These are phyloP conservation scores for Megaceryle torquata DNA, from an alignment of 2,113 vertebrate species.

Conservation along the genomic window DNA sequence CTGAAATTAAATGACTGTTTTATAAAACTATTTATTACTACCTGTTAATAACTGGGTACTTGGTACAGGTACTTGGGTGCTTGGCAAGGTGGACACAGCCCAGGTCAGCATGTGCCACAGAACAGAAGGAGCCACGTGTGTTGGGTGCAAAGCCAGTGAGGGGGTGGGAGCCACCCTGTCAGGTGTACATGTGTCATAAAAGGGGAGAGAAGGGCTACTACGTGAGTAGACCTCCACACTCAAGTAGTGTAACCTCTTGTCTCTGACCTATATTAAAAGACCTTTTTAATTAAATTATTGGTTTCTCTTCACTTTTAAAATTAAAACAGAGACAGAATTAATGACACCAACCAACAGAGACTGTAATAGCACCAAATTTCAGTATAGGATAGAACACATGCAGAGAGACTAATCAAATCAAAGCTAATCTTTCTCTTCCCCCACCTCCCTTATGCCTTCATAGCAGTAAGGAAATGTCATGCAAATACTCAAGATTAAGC, in stretches of 20 bases:
- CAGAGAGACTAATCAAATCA: neutral
- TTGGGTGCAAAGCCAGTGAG: fast-evolving
- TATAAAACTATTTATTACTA: neutral
- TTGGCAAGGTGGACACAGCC: neutral
- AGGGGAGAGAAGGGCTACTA: neutral
- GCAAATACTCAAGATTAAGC: neutral
- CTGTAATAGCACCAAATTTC: neutral
- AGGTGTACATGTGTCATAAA: no score
- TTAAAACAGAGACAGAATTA: neutral
- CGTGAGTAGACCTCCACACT: neutral
- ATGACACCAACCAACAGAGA: neutral
- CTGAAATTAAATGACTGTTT: neutral
- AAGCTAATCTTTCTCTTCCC: neutral
- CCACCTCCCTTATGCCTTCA: neutral
- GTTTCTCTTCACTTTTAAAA: neutral
- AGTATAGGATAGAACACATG: neutral
- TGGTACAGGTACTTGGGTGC: neutral
- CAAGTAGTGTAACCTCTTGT: neutral
- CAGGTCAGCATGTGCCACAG: fast-evolving
- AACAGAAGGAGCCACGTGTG: fast-evolving
- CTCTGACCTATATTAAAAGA: neutral
- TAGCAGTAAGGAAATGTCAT: neutral
- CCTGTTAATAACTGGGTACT: neutral
- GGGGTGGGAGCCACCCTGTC: no score
- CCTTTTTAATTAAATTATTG: neutral